A percentile compares a stretch with the other conserved stretches of the same genome.
Evolutionary conservation across 2,797 vertebrate genomes (phyloP).

Genomic region (Sus cebifrons): DNA sequence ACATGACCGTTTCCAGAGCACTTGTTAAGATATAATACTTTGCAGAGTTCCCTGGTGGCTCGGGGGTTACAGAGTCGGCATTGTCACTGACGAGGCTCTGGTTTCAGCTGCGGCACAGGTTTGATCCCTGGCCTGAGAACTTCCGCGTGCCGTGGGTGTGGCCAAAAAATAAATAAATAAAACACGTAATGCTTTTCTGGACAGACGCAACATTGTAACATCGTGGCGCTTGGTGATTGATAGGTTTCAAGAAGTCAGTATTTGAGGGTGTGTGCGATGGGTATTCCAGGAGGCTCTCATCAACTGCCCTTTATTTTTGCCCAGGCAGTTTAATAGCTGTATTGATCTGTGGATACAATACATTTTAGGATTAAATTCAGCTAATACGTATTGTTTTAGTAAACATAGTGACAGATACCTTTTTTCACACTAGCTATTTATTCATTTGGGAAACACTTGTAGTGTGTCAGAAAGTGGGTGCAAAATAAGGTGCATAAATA

Average conservation of each 20-base stretch:
- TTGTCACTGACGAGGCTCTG: too few species aligned
- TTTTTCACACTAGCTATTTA: background rate
- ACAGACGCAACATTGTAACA: background rate
- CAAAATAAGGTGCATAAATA: constrained; percentile 48
- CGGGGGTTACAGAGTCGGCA: too few species aligned
- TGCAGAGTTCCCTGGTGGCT: too few species aligned
- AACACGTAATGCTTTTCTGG: background rate
- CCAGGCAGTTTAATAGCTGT: background rate
- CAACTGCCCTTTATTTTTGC: background rate
- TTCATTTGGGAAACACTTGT: background rate
- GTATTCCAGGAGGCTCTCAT: background rate
- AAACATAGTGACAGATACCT: background rate
- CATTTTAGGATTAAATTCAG: background rate
- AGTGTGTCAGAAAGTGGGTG: background rate
- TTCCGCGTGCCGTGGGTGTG: too few species aligned
- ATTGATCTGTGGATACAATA: background rate
- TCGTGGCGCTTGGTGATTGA: background rate
- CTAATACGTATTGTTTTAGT: background rate
- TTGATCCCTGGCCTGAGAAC: too few species aligned
- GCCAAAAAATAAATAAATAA: too few species aligned
- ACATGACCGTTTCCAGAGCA: background rate
- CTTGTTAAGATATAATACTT: background rate
- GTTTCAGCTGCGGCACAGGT: too few species aligned
- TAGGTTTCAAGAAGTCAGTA: background rate
- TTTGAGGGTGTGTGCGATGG: background rate